Conservation (phyloP, 2,797 vertebrate species). For the Gobionotothen gibberifrons region DNA sequence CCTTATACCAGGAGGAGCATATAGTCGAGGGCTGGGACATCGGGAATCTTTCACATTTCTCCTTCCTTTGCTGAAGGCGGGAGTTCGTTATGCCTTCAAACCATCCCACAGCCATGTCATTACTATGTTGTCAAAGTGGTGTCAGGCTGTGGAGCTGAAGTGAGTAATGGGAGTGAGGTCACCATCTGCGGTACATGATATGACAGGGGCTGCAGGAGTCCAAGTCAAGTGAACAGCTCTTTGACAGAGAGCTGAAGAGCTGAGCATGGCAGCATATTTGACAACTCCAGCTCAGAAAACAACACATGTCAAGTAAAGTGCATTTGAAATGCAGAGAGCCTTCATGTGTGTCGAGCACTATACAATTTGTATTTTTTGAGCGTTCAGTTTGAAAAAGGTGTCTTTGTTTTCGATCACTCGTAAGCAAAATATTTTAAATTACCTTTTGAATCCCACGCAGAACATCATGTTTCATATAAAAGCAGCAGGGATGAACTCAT, state of each 20-base stretch:
- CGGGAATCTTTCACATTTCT: constrained; percentile 53
- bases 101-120: constrained; percentile 66
- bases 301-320: constrained; percentile 33
- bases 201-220: constrained; percentile 74
- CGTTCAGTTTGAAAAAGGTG: too few relatives aligned
- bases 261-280: constrained; percentile 48
- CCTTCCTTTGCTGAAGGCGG: constrained; percentile 56
- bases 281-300: constrained; percentile 58
- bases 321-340: constrained; percentile 24
- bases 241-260: constrained; percentile 70
- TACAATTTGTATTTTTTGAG: constrained; percentile 6
- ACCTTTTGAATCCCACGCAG: constrained; percentile 19
- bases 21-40: constrained; percentile 40
- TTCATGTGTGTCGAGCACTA: constrained; percentile 23
- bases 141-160: constrained; percentile 70
- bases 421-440: not conserved
- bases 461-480: constrained; percentile 21
- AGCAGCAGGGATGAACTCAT: constrained; percentile 8
- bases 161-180: constrained; percentile 80
- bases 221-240: constrained; percentile 72
- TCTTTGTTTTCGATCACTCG: too few relatives aligned
- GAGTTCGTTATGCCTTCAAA: constrained; percentile 75
- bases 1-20: not conserved
- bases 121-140: constrained; percentile 75
- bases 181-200: constrained; percentile 78